Evolutionary conservation across 2,797 vertebrate genomes (phyloP).

Genomic region (Micromesistius poutassou): DNA sequence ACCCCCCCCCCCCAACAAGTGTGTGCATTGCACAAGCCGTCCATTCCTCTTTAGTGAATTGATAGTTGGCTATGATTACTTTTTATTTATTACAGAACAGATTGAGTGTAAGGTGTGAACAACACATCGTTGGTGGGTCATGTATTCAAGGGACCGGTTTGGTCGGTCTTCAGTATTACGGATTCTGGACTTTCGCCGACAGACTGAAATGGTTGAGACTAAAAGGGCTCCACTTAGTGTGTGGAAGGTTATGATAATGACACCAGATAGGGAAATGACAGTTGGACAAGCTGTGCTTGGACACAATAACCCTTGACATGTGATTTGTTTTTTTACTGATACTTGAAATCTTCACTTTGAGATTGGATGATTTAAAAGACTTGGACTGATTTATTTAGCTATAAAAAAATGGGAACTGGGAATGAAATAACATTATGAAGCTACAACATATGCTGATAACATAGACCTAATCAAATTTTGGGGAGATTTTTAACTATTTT

Average conservation of each 20-base stretch:
- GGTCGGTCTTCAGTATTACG: slow-evolving; percentile 2
- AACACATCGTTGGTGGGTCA: neutral
- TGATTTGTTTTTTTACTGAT: slow-evolving; percentile 38
- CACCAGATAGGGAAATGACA: slow-evolving; percentile 3
- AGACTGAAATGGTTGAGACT: neutral
- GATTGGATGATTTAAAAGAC: slow-evolving; percentile 33
- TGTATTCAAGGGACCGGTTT: neutral
- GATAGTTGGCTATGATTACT: neutral
- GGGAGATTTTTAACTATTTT: neutral
- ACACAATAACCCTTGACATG: slow-evolving; percentile 21
- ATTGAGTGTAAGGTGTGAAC: neutral
- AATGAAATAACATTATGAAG: neutral
- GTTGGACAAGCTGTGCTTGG: slow-evolving; percentile 67
- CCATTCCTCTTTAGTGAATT: neutral
- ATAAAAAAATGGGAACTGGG: neutral
- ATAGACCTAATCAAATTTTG: neutral
- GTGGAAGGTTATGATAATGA: neutral
- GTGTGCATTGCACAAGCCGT: neutral
- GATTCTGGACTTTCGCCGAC: neutral
- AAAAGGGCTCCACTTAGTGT: neutral
- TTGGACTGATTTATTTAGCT: slow-evolving; percentile 9
- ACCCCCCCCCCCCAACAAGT: neutral
- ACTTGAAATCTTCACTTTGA: slow-evolving; percentile 45
- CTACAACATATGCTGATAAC: neutral
- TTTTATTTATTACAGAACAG: neutral